phyloP scores from a whole-genome alignment of 2,797 vertebrate species.

The Borostomias antarcticus region DNA sequence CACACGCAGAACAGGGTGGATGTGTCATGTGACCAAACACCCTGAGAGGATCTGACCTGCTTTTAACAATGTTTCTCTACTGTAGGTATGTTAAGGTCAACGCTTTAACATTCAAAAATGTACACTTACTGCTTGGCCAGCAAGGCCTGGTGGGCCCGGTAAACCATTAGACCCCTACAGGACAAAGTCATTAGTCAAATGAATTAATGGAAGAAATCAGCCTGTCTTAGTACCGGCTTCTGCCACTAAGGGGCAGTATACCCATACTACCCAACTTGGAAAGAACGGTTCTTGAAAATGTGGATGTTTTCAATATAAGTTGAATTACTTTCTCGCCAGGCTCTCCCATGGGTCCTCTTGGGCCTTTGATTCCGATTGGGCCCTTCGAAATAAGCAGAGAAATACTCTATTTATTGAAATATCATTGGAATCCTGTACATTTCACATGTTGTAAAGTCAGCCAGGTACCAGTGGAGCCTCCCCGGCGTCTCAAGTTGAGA shows the following conservation, averaged over 20 bases:
- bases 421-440: too few relatives aligned
- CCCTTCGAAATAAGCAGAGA: constrained; percentile 68
- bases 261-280: not conserved
- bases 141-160: constrained; percentile 70
- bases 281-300: not conserved
- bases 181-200: constrained; percentile 17
- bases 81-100: too few relatives aligned
- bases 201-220: not conserved
- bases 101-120: not conserved
- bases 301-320: not conserved
- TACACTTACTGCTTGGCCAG: constrained; percentile 69
- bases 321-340: constrained; percentile 82
- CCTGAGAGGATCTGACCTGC: too few relatives aligned
- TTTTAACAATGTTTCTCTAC: too few relatives aligned
- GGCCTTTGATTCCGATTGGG: constrained; percentile 74
- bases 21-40: not conserved
- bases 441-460: too few relatives aligned
- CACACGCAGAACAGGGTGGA: constrained; percentile 20
- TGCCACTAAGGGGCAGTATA: constrained; percentile 46
- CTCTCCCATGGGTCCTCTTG: constrained; percentile 75
- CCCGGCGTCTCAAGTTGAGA: too few relatives aligned
- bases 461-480: too few relatives aligned
- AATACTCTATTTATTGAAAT: too few relatives aligned
- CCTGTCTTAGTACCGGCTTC: not conserved
- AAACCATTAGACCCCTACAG: constrained; percentile 80